Conservation (phyloP, 2,888 invertebrate species). For the Phorcus lineatus region DNA sequence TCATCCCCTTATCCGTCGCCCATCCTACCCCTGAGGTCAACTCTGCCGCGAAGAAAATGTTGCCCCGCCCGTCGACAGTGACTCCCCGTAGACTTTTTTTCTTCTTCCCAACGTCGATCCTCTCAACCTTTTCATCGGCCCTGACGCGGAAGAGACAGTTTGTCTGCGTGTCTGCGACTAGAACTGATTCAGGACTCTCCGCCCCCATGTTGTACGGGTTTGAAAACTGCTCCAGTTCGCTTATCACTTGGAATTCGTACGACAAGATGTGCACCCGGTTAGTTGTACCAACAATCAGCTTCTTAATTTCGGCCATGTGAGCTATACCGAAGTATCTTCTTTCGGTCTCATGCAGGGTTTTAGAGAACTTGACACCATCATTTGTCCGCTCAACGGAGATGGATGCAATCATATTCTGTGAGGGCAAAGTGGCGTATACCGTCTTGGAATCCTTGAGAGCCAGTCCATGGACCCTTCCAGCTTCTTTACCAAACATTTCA, state of each 20-base stretch:
- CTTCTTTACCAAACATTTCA: not conserved
- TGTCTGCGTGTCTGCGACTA: not conserved
- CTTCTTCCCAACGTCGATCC: not conserved
- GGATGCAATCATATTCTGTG: not conserved
- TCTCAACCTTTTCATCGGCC: not conserved
- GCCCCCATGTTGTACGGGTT: not conserved
- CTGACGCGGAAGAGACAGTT: not conserved
- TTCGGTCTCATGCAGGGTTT: not conserved
- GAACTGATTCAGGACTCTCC: not conserved
- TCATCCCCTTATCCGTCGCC: not conserved
- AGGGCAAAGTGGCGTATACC: not conserved
- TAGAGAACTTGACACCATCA: not conserved
- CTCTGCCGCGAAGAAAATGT: not conserved
- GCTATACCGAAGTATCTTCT: conserved; percentile 4
- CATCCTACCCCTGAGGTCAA: not conserved
- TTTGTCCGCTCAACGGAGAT: not conserved
- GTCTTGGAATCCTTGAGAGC: not conserved
- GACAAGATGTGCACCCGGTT: not conserved
- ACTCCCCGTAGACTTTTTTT: not conserved
- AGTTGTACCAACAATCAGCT: not conserved
- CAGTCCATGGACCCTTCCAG: not conserved
- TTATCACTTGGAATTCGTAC: not conserved
- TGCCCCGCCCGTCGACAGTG: not conserved
- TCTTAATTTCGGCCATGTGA: not conserved
- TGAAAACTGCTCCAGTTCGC: not conserved